Conservation (phyloP, 64 coral and sea anemone genomes). For the Montipora sp. region DNA sequence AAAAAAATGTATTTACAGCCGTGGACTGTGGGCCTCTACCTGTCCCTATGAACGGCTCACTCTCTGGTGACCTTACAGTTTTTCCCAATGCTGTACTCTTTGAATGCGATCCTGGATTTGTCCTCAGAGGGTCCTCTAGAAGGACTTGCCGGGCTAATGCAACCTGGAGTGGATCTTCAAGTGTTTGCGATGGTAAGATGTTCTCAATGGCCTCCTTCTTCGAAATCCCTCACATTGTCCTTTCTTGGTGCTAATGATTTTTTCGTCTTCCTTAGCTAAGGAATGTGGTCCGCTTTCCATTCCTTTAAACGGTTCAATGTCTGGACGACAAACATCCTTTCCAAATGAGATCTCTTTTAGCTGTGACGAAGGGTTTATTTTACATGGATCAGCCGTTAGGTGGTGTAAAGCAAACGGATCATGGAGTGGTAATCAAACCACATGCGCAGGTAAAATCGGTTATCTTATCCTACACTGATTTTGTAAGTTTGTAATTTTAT, state of each 20-base stretch:
- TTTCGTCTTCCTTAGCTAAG: conserved; percentile 8
- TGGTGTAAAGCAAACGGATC: conserved; percentile 24
- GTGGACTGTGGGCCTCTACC: conserved; percentile 66
- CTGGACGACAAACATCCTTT: conserved; percentile 44
- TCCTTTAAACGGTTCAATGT: conserved; percentile 44
- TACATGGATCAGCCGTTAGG: conserved; percentile 27
- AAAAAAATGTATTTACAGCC: conserved; percentile 3
- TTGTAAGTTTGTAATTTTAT: no score
- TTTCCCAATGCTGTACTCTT: conserved; percentile 22
- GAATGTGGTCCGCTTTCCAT: conserved; percentile 52
- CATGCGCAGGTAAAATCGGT: conserved; percentile 24
- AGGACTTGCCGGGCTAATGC: conserved; percentile 36
- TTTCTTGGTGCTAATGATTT: no score
- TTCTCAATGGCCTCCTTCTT: not conserved
- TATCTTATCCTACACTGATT: no score
- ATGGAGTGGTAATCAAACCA: conserved; percentile 25
- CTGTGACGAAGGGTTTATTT: conserved; percentile 40
- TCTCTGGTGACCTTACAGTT: conserved; percentile 7
- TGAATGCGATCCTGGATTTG: conserved; percentile 53
- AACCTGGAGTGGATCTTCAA: conserved; percentile 15
- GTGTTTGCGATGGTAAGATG: not conserved
- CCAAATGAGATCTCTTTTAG: conserved; percentile 10
- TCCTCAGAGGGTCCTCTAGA: conserved; percentile 14
- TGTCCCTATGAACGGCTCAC: conserved; percentile 53
- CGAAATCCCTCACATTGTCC: no score